Conservation (phyloP, 2,113 vertebrate genomes). For the Sus scrofa region DNA sequence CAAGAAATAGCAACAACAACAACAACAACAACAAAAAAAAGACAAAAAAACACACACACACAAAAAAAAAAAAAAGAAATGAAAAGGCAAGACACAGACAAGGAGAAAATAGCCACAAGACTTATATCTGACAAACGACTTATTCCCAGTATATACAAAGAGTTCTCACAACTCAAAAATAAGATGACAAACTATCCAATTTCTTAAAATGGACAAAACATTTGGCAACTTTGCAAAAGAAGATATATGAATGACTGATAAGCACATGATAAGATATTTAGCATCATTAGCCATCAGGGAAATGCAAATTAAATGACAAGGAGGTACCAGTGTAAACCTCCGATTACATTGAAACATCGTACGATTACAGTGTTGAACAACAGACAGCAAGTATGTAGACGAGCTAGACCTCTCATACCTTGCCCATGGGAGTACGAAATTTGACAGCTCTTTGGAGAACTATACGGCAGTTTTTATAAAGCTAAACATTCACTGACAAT, state of each 20-base stretch:
- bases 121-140: background rate
- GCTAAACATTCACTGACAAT: background rate
- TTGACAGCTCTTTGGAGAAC: background rate
- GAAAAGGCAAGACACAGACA: background rate
- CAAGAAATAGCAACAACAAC: too few species aligned
- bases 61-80: constrained; percentile 42
- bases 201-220: constrained; percentile 12
- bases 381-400: background rate
- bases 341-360: constrained; percentile 7
- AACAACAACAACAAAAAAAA: too few species aligned
- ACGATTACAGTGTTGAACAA: background rate
- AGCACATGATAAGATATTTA: background rate
- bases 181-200: background rate
- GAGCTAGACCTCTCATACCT: constrained; percentile 20
- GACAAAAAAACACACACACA: too few species aligned
- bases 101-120: background rate
- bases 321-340: background rate
- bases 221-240: constrained; percentile 15
- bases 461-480: background rate
- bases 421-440: background rate
- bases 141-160: background rate
- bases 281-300: constrained; percentile 23
- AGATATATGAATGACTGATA: constrained; percentile 3
- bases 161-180: constrained; percentile 20
- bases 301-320: constrained; percentile 19